Conservation (phyloP, 1,140 invertebrate genomes). For the Zaprionus africanus region DNA sequence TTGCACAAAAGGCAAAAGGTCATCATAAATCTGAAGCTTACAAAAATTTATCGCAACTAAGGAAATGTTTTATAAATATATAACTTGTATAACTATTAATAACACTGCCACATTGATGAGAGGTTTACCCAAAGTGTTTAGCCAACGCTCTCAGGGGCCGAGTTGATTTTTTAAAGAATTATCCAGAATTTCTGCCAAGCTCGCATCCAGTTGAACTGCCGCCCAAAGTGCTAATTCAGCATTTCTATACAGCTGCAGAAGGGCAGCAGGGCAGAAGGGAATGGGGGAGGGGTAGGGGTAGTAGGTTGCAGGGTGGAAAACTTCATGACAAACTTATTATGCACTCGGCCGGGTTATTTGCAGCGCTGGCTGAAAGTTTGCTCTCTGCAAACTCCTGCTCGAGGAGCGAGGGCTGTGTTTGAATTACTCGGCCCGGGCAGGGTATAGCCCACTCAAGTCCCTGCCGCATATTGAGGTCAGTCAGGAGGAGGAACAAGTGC, state of each 20-base stretch:
- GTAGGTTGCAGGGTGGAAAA: slow-evolving; percentile 18
- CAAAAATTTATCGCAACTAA: background rate
- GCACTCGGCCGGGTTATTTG: slow-evolving; percentile 57
- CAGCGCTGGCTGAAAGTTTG: slow-evolving; percentile 64
- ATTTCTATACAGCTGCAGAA: background rate
- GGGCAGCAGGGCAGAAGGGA: background rate
- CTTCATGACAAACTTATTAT: slow-evolving; percentile 75
- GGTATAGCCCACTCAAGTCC: slow-evolving; percentile 55
- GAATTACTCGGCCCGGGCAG: slow-evolving; percentile 66
- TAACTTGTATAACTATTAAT: slow-evolving; percentile 8
- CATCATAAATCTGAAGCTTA: background rate
- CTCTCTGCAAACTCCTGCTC: slow-evolving; percentile 66
- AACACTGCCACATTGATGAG: background rate
- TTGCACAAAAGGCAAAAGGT: background rate
- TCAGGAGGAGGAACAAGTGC: background rate
- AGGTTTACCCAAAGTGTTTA: background rate
- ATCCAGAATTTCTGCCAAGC: background rate
- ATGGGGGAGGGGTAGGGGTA: background rate
- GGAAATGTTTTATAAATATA: slow-evolving; percentile 3
- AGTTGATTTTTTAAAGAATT: slow-evolving; percentile 3
- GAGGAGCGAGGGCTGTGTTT: slow-evolving; percentile 69
- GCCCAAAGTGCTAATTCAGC: slow-evolving; percentile 12
- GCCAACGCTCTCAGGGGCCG: background rate
- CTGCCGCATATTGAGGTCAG: slow-evolving; percentile 78
- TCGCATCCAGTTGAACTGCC: slow-evolving; percentile 2